Percentiles rank a stretch among this genome's conserved stretches.
Evolutionary conservation across 2,113 vertebrate species (phyloP).

Genomic region (Larimichthys polyactis): DNA sequence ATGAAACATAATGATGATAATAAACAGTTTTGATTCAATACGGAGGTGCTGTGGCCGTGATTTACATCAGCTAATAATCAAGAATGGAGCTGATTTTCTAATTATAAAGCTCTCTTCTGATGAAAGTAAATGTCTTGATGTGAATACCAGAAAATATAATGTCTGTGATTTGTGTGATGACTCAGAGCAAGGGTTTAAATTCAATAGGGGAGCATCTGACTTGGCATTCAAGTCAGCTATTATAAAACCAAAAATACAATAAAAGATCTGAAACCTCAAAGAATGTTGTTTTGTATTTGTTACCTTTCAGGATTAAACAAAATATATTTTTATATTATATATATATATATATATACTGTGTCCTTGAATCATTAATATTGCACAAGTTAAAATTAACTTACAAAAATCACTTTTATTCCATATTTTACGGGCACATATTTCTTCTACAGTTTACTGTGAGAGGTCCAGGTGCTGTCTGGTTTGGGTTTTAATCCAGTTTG

Average conservation of each 20-base stretch:
- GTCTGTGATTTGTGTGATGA: constrained; percentile 2
- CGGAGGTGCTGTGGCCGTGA: not conserved
- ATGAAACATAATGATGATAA: constrained; percentile 23
- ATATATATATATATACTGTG: not conserved
- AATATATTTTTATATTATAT: no score
- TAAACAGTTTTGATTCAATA: constrained; percentile 8
- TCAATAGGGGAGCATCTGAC: not conserved
- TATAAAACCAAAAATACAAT: not conserved
- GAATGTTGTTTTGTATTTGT: not conserved
- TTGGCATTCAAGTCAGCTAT: not conserved
- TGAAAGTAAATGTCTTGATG: constrained; percentile 1
- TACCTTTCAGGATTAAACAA: not conserved
- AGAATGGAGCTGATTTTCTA: not conserved
- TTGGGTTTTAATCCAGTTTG: constrained; percentile 13
- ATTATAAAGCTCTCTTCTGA: constrained; percentile 22
- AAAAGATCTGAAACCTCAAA: not conserved
- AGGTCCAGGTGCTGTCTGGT: not conserved
- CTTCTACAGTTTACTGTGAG: not conserved
- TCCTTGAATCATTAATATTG: not conserved
- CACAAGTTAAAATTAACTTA: not conserved
- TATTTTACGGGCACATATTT: not conserved
- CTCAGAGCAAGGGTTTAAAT: not conserved
- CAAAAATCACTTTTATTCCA: not conserved
- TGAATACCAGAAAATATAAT: not conserved
- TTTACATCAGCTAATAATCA: constrained; percentile 23